Conservation (phyloP, 35 echinoderm and acorn worm species). For the Acanthaster planci region DNA sequence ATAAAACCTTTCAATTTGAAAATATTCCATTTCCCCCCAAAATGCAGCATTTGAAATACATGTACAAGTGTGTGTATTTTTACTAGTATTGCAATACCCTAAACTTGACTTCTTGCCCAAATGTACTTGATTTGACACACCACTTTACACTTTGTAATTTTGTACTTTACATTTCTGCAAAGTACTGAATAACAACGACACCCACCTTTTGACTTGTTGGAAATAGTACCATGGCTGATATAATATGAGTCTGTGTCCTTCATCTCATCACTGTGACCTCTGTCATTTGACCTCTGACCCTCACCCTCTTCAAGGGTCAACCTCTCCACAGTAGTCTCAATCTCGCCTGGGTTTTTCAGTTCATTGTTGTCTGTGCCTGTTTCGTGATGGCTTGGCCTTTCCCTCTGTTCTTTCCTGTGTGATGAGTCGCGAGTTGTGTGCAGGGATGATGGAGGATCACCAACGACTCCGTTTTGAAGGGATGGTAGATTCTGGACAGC, state of each 20-base stretch:
- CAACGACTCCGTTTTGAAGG: background rate
- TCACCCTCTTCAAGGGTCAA: background rate
- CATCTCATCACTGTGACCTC: background rate
- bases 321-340: background rate
- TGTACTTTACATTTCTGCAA: too few species aligned
- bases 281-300: background rate
- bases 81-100: too few species aligned
- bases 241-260: constrained; percentile 27
- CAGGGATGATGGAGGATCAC: background rate
- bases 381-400: background rate
- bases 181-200: too few species aligned
- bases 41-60: too few species aligned
- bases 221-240: constrained; percentile 18
- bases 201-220: background rate
- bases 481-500: background rate
- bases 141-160: too few species aligned
- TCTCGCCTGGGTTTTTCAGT: background rate
- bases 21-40: too few species aligned
- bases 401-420: background rate
- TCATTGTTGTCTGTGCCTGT: background rate
- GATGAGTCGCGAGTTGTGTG: background rate
- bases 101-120: too few species aligned
- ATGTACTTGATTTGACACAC: too few species aligned
- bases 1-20: too few species aligned
- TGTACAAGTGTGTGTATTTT: too few species aligned